Percentiles rank a stretch among this genome's conserved stretches.
Evolutionary conservation across 2,113 vertebrate species (phyloP).

Genomic region (Orientallactaga bullata): DNA sequence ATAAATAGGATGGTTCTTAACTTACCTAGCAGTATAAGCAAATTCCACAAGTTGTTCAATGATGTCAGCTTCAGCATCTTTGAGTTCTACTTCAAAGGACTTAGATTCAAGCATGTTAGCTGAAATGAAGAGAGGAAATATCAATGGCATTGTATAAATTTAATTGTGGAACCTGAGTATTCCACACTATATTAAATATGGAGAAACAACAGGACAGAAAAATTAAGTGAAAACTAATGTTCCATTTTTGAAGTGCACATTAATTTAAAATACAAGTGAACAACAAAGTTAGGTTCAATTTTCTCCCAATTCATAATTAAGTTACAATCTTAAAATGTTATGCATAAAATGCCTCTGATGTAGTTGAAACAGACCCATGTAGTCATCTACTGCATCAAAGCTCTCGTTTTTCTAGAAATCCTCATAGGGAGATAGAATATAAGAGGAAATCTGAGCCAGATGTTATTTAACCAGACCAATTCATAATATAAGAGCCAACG

Average conservation of each 20-base stretch:
- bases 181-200: not conserved
- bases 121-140: conserved; percentile 82
- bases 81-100: conserved; percentile 97
- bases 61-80: conserved; percentile 97
- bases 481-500: not conserved
- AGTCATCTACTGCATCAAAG: not conserved
- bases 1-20: conserved; percentile 45
- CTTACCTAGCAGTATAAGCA: conserved; percentile 97
- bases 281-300: conserved; percentile 40
- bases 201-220: not conserved
- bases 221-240: conserved; percentile 30
- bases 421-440: not conserved
- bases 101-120: conserved; percentile 99
- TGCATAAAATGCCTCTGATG: not conserved
- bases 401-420: conserved; percentile 2
- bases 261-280: conserved; percentile 33
- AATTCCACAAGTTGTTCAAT: conserved; percentile 97
- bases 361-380: not conserved
- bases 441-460: conserved; percentile 25
- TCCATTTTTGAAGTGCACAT: not conserved
- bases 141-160: conserved; percentile 46
- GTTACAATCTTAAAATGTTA: not conserved
- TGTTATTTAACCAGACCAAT: not conserved
- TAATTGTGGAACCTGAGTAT: not conserved
- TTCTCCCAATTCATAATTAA: conserved; percentile 22